Percentiles rank a stretch among this genome's conserved stretches.
Evolutionary conservation across 2,888 invertebrate genomes (phyloP).

Genomic region (Sylvicola fuscatus): DNA sequence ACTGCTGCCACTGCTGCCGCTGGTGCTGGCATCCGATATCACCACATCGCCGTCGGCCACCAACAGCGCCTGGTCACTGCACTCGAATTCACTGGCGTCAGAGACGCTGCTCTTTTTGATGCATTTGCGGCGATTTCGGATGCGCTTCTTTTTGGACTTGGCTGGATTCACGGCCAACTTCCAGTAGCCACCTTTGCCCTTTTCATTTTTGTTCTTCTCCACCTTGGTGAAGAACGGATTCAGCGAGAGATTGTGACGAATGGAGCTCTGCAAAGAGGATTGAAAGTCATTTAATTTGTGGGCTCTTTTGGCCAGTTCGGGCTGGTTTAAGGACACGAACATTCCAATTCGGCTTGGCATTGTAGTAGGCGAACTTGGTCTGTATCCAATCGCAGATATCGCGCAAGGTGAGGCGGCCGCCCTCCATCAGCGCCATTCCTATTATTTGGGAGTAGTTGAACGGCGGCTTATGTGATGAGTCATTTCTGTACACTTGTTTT

Average conservation of each 20-base stretch:
- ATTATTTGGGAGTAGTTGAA: constrained; percentile 26
- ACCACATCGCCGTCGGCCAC: no score
- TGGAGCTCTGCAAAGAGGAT: constrained; percentile 18
- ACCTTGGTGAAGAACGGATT: constrained; percentile 24
- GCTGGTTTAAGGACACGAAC: no score
- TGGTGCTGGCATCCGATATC: no score
- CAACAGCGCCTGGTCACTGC: no score
- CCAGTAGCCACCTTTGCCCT: constrained; percentile 25
- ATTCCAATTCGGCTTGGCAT: constrained; percentile 24
- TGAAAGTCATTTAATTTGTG: constrained; percentile 2
- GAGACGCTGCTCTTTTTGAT: no score
- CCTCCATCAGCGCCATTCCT: constrained; percentile 24
- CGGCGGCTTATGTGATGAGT: constrained; percentile 20
- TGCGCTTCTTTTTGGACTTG: constrained; percentile 21
- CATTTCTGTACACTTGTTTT: constrained; percentile 15
- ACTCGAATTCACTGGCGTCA: no score
- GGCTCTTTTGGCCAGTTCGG: background rate
- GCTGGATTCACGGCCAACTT: constrained; percentile 21
- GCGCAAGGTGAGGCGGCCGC: constrained; percentile 21
- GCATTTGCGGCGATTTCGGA: constrained; percentile 10
- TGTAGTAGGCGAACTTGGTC: constrained; percentile 22
- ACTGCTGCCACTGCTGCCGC: no score
- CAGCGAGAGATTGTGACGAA: constrained; percentile 23
- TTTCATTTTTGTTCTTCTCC: constrained; percentile 21
- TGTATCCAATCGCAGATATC: constrained; percentile 25